Conservation (phyloP, 1,140 invertebrate species). For the Rhyzopertha dominica region DNA sequence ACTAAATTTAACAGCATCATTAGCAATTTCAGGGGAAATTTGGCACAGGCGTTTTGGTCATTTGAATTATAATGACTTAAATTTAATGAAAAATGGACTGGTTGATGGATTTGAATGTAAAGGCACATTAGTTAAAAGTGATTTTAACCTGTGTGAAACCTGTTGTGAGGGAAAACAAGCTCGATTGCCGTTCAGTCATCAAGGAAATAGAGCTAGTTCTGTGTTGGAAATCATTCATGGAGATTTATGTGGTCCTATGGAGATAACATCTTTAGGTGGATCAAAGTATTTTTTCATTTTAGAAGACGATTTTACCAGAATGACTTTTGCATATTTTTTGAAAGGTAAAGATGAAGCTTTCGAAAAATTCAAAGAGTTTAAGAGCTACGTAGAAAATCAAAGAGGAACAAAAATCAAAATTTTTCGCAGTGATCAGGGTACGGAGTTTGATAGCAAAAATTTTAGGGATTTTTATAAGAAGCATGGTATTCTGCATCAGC, state of each 20-base stretch:
- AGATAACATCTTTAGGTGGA: constrained; percentile 31
- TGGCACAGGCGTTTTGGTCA: constrained; percentile 35
- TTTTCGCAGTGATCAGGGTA: constrained; percentile 23
- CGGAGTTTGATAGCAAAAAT: constrained; percentile 31
- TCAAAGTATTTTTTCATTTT: constrained; percentile 42
- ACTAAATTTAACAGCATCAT: constrained; percentile 21
- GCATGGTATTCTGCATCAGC: constrained; percentile 29
- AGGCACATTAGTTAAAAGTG: constrained; percentile 10
- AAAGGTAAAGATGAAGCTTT: constrained; percentile 36
- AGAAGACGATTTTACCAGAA: constrained; percentile 42
- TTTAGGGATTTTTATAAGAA: constrained; percentile 30
- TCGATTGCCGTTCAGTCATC: constrained; percentile 29
- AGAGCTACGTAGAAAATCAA: constrained; percentile 32
- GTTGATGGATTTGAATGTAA: constrained; percentile 21
- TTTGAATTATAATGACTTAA: constrained; percentile 24
- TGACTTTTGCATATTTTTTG: constrained; percentile 40
- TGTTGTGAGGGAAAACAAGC: constrained; percentile 39
- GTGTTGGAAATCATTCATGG: constrained; percentile 35
- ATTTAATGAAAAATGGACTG: constrained; percentile 19
- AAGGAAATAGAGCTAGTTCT: constrained; percentile 20
- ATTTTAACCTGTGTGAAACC: constrained; percentile 24
- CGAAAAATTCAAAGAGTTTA: constrained; percentile 31
- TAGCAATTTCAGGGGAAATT: constrained; percentile 11
- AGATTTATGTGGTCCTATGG: constrained; percentile 39
- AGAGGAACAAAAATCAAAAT: constrained; percentile 35